Percentiles rank a stretch among this genome's conserved stretches.
phyloP scores from a whole-genome alignment of 2,113 vertebrate genomes.

The Paramisgurnus dabryanus region DNA sequence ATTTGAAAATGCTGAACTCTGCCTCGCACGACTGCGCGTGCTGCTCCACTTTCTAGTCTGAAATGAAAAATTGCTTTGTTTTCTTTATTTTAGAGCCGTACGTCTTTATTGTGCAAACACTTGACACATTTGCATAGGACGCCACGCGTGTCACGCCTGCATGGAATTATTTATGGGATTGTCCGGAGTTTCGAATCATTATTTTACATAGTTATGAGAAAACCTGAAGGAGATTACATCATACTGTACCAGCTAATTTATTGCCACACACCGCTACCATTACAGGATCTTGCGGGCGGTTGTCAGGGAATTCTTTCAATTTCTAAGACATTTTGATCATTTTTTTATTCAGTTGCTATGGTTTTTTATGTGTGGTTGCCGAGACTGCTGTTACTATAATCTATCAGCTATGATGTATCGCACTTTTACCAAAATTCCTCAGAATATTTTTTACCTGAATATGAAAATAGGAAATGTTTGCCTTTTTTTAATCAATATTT shows the following conservation, averaged over 20 bases:
- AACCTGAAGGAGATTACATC: not conserved
- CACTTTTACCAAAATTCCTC: no score
- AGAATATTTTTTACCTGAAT: no score
- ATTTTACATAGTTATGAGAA: slow-evolving; percentile 8
- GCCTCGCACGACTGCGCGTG: not conserved
- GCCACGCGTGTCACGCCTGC: not conserved
- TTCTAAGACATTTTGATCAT: no score
- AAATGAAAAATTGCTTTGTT: slow-evolving; percentile 7
- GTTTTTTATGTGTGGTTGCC: no score
- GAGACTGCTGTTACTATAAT: no score
- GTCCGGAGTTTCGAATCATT: not conserved
- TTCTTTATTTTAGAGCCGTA: slow-evolving; percentile 1
- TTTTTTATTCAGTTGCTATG: no score
- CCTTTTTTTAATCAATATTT: no score
- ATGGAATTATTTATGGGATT: slow-evolving; percentile 26
- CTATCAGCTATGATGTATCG: not conserved
- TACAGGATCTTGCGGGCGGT: no score
- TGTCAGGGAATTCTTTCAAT: no score
- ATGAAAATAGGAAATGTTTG: no score
- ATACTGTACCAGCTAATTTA: no score
- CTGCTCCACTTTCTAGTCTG: not conserved
- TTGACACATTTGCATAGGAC: slow-evolving; percentile 30
- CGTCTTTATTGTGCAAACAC: slow-evolving; percentile 17
- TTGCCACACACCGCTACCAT: no score
- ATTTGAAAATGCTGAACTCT: slow-evolving; percentile 8